Evolutionary conservation across 2,113 vertebrate genomes (phyloP), one percentile per base, ranked within the genome.

Genomic region (Vidua chalybeata): DNA sequence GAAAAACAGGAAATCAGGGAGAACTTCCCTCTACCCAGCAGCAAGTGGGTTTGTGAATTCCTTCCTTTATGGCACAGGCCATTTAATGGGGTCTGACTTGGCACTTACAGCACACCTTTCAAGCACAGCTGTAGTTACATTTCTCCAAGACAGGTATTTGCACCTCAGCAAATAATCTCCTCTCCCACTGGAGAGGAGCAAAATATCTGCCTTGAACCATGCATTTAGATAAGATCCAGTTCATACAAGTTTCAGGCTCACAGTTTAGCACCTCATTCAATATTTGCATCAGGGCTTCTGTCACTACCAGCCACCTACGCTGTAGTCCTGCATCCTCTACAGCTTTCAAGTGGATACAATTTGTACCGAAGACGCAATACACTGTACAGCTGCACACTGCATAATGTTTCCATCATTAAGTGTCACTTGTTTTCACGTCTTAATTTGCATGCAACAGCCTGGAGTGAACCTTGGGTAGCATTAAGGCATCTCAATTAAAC

Each of bases 401-500:
- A 49, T 86, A 79, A 93, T 92, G 75, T 64, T 90, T 85, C 79
- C 94, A 90, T 95, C 94, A 95, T 96, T 88, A 96, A 96, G 88
- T 90, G 76, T 75, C 94, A 75, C 91, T 96, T 96, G 94, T 96
- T 97, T 96, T 90, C 90, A 89, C 37, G 2, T 89, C 88, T 96
- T 82, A 49, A 94, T 96, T 96, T 95, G 92, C 90, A 96, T 92
- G 86, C 76, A 96, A 95, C 93, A 97, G 96, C 90, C 80, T 84
- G 80, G 64, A 95, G 87, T 8, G 23, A 96, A 92, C 93, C 93
- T 94, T 58, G 66, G 68, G 73, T 89, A 94, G 73, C 58, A 68
- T 90, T 90, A 94, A 93, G 88, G 83, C 15, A 90, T 92, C 90
- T 93, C 96, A 93, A 79, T 90, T 84, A 64, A 78, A 83, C n/a